Evolutionary conservation across 2,888 invertebrate species (phyloP).

Genomic region (Phyto melanocephala): DNA sequence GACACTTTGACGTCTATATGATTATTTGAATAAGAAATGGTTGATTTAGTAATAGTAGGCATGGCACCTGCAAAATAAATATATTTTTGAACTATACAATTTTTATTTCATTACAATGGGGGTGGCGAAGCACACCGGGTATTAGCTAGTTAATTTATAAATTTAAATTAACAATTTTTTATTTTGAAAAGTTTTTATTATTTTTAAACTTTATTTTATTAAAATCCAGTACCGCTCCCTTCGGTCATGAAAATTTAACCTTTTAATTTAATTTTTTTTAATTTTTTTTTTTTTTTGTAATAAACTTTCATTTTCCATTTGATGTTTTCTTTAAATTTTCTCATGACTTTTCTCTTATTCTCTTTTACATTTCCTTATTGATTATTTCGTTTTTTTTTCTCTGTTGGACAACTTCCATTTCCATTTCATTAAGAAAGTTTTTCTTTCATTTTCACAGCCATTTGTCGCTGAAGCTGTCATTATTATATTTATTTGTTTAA

Average conservation of each 20-base stretch:
- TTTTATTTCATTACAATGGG: no score
- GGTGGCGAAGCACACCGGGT: no score
- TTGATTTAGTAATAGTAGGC: no score
- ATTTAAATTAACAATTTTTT: no score
- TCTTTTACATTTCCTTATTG: conserved; percentile 40
- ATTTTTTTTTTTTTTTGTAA: background rate
- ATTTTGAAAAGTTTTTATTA: no score
- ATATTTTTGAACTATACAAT: no score
- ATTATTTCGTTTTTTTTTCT: conserved; percentile 3
- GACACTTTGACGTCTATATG: no score
- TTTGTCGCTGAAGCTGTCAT: background rate
- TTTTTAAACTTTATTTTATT: no score
- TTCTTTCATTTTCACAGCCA: background rate
- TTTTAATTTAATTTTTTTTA: background rate
- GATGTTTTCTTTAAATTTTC: background rate
- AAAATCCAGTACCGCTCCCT: background rate
- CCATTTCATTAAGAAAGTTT: conserved; percentile 14
- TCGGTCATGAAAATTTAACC: background rate
- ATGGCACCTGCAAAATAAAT: no score
- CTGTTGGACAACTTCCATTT: background rate
- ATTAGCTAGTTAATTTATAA: no score
- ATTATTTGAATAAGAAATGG: no score
- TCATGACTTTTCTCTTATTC: background rate
- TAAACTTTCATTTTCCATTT: conserved; percentile 33
- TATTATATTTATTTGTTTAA: conserved; percentile 5